Base-by-base conservation (phyloP, 1,140 invertebrate genomes). In the Luehdorfia chinensis region DNA sequence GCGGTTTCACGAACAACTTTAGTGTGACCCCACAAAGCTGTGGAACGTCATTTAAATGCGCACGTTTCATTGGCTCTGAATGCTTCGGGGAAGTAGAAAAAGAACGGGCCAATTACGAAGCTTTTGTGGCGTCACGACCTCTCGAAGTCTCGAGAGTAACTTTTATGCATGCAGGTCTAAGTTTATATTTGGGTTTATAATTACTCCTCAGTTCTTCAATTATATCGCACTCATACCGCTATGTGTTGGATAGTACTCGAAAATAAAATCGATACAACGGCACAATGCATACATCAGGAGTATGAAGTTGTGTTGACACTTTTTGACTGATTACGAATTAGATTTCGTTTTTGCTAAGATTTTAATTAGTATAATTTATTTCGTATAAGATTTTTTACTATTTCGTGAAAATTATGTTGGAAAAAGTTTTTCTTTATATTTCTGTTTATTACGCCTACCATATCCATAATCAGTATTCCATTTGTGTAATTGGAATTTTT, bases 21-120 rank as follows among this genome's bases (percentile, higher is more conserved):
- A 81, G 76, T 81, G 77, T 83, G 78, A 75, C 76, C 75, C 77
- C 78, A 85, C 81, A 85, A 85, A 85, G 81, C 77, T 64, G 65
- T 72, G 80, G 75, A 78, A 79, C 80, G 81, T 85, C 81, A 85
- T 85, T 85, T 85, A 85, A 85, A 85, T 85, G 81, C 81, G 83
- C 81, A 85, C 81, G 81, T 85, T 84, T 85, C 81, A 85, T 85
- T 85, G 79, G 78, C 66, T 81, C 75, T 81, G 78, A 85, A 85
- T 85, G 79, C 78, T 83, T 77, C 74, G 74, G 75, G 81, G 75
- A 83, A 78, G 75, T 76, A 76, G 70, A 78, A 85, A 84, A 83
- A 85, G 81, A 81, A 79, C 76, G 76, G 76, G 78, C 81, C 81
- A 85, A 85, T 85, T 85, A 85, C 78, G 76, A 71, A 67, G 76